Percentiles rank a stretch among this genome's conserved stretches.
phyloP scores from a whole-genome alignment of 37 sponge, comb jelly and placozoan species.

The Amphimedon queenslandica region DNA sequence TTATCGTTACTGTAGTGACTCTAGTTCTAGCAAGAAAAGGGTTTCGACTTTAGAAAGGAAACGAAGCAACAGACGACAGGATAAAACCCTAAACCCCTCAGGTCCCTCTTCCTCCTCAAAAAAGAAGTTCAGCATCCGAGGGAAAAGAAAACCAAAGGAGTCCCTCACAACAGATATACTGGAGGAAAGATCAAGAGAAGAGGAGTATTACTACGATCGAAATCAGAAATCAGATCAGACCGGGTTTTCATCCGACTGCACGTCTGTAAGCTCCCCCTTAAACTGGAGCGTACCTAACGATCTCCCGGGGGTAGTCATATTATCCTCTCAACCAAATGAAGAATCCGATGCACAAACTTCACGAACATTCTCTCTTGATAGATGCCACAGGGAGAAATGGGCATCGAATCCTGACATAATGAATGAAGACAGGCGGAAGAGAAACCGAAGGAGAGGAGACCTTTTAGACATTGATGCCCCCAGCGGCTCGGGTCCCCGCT shows the following conservation, averaged over 20 bases:
- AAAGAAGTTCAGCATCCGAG: not conserved
- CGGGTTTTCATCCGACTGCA: constrained; percentile 11
- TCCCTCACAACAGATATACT: not conserved
- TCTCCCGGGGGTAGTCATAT: constrained; percentile 30
- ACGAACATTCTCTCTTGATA: not conserved
- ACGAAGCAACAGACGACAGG: too few relatives aligned
- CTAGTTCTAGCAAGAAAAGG: too few relatives aligned
- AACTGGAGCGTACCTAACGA: constrained; percentile 49
- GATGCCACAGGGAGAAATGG: not conserved
- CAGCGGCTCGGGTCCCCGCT: not conserved
- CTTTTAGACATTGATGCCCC: not conserved
- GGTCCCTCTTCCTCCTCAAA: too few relatives aligned
- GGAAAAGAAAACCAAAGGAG: not conserved
- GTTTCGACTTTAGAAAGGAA: too few relatives aligned
- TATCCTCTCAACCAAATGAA: not conserved
- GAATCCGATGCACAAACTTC: not conserved
- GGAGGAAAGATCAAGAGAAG: not conserved
- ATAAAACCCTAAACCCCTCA: too few relatives aligned
- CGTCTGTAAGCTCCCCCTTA: constrained; percentile 12
- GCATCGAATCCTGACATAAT: constrained; percentile 5
- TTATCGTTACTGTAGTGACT: too few relatives aligned
- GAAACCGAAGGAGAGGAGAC: not conserved
- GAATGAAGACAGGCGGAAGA: not conserved
- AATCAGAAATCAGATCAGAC: constrained; percentile 1
- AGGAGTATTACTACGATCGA: not conserved